Percentiles rank a stretch among this genome's conserved stretches.
Conservation (phyloP, 2,113 vertebrate species). For the Varanus komodoensis region DNA sequence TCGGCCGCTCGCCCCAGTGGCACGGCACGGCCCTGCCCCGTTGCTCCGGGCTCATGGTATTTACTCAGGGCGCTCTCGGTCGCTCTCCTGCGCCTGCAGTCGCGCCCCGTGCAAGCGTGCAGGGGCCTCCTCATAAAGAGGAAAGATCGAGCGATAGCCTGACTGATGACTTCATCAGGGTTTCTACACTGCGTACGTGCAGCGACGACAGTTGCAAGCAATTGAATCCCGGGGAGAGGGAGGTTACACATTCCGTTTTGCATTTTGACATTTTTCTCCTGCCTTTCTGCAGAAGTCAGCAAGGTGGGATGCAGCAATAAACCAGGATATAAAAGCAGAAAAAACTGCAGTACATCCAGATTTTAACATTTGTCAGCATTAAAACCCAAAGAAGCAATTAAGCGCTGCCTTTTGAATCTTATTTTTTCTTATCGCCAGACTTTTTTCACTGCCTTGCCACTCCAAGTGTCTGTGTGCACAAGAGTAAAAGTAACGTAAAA, state of each 20-base stretch:
- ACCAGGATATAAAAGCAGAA: neutral
- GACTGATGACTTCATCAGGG: slow-evolving; percentile 34
- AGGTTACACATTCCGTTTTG: neutral
- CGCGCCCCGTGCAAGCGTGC: slow-evolving; percentile 9
- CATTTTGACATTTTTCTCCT: neutral
- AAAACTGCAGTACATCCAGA: neutral
- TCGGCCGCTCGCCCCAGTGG: neutral
- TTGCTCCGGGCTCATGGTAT: neutral
- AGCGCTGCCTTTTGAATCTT: no score
- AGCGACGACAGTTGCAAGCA: neutral
- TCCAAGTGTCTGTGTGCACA: no score
- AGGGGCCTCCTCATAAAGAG: neutral
- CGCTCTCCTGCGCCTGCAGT: slow-evolving; percentile 18
- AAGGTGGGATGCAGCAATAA: neutral
- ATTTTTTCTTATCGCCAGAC: no score
- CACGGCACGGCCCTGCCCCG: neutral
- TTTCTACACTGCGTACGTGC: neutral
- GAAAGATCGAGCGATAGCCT: slow-evolving; percentile 5
- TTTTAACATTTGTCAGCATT: no score
- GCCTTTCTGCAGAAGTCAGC: neutral
- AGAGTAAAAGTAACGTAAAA: neutral
- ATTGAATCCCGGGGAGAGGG: neutral
- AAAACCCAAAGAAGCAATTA: no score
- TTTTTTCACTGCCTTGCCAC: no score
- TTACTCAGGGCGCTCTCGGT: neutral